Evolutionary conservation across 2,113 vertebrate genomes (phyloP).

Genomic region (Amblyornis subalaris): DNA sequence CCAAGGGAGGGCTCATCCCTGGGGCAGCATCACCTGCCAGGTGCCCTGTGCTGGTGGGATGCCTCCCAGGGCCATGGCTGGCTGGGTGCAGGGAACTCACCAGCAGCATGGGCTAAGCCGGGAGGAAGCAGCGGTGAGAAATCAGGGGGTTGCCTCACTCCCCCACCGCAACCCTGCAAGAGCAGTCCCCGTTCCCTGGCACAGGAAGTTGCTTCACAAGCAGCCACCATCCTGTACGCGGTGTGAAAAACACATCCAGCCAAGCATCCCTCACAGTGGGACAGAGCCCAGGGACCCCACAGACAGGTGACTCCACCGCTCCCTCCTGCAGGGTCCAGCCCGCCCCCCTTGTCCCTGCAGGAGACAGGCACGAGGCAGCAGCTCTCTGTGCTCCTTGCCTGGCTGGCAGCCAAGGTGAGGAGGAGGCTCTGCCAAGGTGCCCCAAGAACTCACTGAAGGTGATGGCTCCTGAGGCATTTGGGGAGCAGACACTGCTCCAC

Average conservation of each 20-base stretch:
- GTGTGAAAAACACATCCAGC: background rate
- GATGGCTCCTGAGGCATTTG: background rate
- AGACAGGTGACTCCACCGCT: background rate
- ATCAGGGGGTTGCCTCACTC: constrained; percentile 1
- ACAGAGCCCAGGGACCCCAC: background rate
- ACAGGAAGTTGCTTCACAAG: constrained; percentile 41
- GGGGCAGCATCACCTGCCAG: background rate
- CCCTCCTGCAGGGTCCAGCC: background rate
- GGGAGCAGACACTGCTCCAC: background rate
- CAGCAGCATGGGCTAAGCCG: rapidly evolving
- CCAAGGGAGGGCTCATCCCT: background rate
- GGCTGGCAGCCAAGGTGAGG: rapidly evolving
- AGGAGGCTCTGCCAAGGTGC: rapidly evolving
- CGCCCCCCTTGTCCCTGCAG: background rate
- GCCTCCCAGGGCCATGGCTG: rapidly evolving
- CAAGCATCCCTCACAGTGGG: rapidly evolving
- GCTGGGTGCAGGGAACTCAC: background rate
- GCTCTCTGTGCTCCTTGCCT: background rate
- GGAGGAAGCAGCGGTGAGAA: background rate
- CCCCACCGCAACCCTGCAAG: background rate
- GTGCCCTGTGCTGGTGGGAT: background rate
- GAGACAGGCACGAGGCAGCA: background rate
- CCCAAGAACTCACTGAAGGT: background rate
- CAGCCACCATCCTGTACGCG: rapidly evolving
- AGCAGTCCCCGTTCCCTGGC: background rate